A percentile compares a stretch with the other conserved stretches of the same genome.
phyloP scores from a whole-genome alignment of 2,113 vertebrate genomes.

The Natator depressus region DNA sequence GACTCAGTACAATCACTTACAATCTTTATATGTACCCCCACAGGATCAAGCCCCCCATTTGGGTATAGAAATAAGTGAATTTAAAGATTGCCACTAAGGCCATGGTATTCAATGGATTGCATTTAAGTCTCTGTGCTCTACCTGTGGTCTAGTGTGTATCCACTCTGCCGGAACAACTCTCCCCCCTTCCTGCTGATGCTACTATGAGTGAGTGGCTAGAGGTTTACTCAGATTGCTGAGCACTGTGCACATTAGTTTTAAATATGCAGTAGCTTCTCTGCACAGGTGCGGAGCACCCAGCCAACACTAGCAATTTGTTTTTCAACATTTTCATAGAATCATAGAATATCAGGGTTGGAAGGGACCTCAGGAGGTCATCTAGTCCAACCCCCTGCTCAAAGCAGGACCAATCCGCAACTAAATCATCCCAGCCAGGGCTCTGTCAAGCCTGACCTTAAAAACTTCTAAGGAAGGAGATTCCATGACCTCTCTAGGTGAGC shows the following conservation, averaged over 20 bases:
- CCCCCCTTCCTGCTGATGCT: not conserved
- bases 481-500: not conserved
- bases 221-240: not conserved
- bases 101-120: constrained; percentile 21
- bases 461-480: no score
- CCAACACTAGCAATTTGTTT: not conserved
- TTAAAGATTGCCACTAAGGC: not conserved
- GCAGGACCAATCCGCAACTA: no score
- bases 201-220: not conserved
- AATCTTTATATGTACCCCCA: not conserved
- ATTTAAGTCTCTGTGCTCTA: not conserved
- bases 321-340: not conserved
- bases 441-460: no score
- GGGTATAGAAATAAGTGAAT: not conserved
- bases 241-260: not conserved
- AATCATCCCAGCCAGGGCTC: no score
- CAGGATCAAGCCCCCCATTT: fast-evolving
- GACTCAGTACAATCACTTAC: not conserved
- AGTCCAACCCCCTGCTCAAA: no score
- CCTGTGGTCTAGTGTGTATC: not conserved
- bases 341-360: no score
- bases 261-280: constrained; percentile 9
- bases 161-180: not conserved
- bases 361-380: no score
- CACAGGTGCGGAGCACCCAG: not conserved